Conservation (phyloP, 2,888 invertebrate genomes). For the Pasiphila rectangulata region DNA sequence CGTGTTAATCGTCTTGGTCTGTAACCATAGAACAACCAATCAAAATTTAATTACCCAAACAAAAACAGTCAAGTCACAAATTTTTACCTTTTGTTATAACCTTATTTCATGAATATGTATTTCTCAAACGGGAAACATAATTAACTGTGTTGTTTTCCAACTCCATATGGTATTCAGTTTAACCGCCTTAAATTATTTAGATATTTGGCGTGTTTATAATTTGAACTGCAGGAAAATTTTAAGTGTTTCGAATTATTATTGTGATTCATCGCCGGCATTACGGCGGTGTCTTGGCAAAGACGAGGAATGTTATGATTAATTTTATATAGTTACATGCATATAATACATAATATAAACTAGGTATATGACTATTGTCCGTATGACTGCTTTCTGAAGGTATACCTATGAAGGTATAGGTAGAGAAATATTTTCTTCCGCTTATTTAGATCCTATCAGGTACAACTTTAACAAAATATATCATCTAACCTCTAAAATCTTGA, state of each 20-base stretch:
- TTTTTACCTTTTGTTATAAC: neutral
- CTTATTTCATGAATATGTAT: constrained; percentile 17
- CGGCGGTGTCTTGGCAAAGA: constrained; percentile 18
- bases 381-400: too few relatives aligned
- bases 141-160: constrained; percentile 15
- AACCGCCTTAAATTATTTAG: constrained; percentile 16
- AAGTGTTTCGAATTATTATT: constrained; percentile 17
- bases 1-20: too few relatives aligned
- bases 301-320: constrained; percentile 7
- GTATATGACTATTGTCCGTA: too few relatives aligned
- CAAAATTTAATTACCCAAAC: too few relatives aligned
- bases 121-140: constrained; percentile 14
- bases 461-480: too few relatives aligned
- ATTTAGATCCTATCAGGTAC: too few relatives aligned
- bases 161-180: constrained; percentile 10
- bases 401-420: too few relatives aligned
- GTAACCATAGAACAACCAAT: too few relatives aligned
- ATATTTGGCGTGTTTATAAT: constrained; percentile 20
- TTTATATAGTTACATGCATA: neutral
- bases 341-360: neutral
- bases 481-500: too few relatives aligned
- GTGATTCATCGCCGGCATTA: constrained; percentile 16
- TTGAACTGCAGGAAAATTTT: constrained; percentile 23
- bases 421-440: too few relatives aligned
- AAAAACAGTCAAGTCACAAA: constrained; percentile 5